Percentiles rank a stretch among this genome's conserved stretches.
Conservation (phyloP, 2,113 vertebrate species). For the Podocnemis expansa region DNA sequence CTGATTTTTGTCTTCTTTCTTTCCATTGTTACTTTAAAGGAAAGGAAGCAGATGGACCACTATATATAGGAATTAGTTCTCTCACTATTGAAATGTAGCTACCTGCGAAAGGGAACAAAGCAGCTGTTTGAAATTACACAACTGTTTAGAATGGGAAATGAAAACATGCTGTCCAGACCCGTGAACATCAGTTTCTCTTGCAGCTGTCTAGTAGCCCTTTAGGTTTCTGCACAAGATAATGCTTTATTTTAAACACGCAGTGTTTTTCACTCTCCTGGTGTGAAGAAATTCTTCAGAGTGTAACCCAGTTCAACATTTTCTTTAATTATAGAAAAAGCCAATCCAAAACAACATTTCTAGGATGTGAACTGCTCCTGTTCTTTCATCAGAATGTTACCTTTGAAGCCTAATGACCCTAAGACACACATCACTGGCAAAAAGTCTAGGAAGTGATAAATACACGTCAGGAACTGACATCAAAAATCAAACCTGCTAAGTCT, state of each 20-base stretch:
- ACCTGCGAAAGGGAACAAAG: conserved; percentile 50
- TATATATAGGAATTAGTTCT: conserved; percentile 28
- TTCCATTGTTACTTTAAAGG: conserved; percentile 3
- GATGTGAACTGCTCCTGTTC: background rate
- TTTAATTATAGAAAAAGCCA: background rate
- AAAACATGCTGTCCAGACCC: conserved; percentile 1
- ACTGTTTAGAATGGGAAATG: conserved; percentile 20
- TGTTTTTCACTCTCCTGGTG: background rate
- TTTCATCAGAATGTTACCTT: background rate
- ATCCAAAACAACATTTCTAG: background rate
- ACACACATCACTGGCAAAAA: accelerated
- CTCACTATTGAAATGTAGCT: conserved; percentile 23
- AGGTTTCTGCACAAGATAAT: background rate
- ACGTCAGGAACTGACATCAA: accelerated
- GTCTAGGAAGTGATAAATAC: background rate
- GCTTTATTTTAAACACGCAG: conserved; percentile 3
- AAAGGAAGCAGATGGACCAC: conserved; percentile 18
- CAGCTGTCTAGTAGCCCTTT: background rate
- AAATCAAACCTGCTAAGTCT: accelerated
- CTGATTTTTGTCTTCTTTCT: background rate
- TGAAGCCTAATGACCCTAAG: background rate
- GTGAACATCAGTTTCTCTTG: conserved; percentile 30
- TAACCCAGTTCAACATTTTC: background rate
- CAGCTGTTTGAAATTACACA: conserved; percentile 56
- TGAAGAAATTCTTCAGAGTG: background rate